phyloP scores from a whole-genome alignment of 2,113 vertebrate genomes.

The Syrrhaptes paradoxus region DNA sequence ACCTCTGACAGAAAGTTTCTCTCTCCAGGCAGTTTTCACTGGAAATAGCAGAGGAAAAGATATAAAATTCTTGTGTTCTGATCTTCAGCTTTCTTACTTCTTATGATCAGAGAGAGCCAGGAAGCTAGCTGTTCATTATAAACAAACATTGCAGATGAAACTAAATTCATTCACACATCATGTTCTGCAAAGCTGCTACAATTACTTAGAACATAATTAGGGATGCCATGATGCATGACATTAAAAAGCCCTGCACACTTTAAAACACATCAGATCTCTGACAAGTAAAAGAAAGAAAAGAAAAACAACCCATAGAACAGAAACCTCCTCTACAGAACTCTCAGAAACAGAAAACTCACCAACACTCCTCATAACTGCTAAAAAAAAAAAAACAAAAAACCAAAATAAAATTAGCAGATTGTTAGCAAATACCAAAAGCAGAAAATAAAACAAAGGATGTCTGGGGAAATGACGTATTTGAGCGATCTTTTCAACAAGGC shows the following conservation, averaged over 20 bases:
- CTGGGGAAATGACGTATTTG: slow-evolving; percentile 24
- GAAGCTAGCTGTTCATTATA: slow-evolving; percentile 75
- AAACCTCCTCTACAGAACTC: slow-evolving; percentile 67
- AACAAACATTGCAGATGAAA: slow-evolving; percentile 73
- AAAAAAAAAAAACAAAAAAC: slow-evolving; percentile 74
- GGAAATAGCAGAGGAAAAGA: background rate
- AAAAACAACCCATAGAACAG: slow-evolving; percentile 54
- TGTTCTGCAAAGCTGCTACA: slow-evolving; percentile 4
- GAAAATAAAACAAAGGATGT: slow-evolving; percentile 66
- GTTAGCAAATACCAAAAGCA: slow-evolving; percentile 74
- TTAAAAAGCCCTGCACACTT: slow-evolving; percentile 37
- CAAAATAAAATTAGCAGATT: slow-evolving; percentile 79
- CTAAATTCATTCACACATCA: slow-evolving; percentile 2
- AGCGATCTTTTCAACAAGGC: background rate
- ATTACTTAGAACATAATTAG: slow-evolving; percentile 41
- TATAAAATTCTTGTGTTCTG: background rate
- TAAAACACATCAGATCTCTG: slow-evolving; percentile 46
- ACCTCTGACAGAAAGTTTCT: background rate
- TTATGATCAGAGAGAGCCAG: background rate
- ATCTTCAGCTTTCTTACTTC: background rate
- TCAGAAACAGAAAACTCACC: slow-evolving; percentile 90
- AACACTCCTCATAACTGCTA: slow-evolving; percentile 97
- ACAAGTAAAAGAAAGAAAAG: slow-evolving; percentile 23
- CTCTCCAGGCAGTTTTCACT: background rate
- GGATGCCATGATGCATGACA: slow-evolving; percentile 18